Evolutionary conservation across 2,797 vertebrate genomes (phyloP).

Genomic region (Danio aesculapii): DNA sequence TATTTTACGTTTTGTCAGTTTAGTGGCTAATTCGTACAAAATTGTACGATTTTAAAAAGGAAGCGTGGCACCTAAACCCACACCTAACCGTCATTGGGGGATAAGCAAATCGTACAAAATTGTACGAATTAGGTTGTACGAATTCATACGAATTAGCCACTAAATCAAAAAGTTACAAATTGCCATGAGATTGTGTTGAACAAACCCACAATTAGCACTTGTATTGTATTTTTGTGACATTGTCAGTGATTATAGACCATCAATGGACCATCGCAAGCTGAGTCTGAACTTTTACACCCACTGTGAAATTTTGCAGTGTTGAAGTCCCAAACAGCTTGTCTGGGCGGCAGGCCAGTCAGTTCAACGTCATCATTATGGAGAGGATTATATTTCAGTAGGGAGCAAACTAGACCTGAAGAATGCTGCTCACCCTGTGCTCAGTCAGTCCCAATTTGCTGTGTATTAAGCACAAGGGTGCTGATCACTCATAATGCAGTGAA

Average conservation of each 20-base stretch:
- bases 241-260: background rate
- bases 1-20: no score
- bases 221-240: background rate
- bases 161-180: no score
- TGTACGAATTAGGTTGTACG: no score
- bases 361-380: slow-evolving; percentile 29
- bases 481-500: slow-evolving; percentile 37
- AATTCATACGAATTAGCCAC: no score
- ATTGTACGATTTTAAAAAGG: no score
- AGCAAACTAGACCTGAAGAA: slow-evolving; percentile 38
- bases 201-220: background rate
- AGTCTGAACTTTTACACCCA: slow-evolving; percentile 27
- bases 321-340: slow-evolving; percentile 23
- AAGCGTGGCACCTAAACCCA: no score
- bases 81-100: no score
- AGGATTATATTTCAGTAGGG: slow-evolving; percentile 45
- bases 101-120: no score
- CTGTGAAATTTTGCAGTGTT: slow-evolving; percentile 27
- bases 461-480: slow-evolving; percentile 21
- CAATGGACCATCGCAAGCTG: background rate
- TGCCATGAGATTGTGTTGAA: no score
- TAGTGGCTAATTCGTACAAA: no score
- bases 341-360: slow-evolving; percentile 29
- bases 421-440: slow-evolving; percentile 1
- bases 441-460: slow-evolving; percentile 40